These are phyloP conservation scores for Mesorhabditis sp. DNA, from an alignment of 2,888 invertebrate genomes.

Conservation along the genomic window DNA sequence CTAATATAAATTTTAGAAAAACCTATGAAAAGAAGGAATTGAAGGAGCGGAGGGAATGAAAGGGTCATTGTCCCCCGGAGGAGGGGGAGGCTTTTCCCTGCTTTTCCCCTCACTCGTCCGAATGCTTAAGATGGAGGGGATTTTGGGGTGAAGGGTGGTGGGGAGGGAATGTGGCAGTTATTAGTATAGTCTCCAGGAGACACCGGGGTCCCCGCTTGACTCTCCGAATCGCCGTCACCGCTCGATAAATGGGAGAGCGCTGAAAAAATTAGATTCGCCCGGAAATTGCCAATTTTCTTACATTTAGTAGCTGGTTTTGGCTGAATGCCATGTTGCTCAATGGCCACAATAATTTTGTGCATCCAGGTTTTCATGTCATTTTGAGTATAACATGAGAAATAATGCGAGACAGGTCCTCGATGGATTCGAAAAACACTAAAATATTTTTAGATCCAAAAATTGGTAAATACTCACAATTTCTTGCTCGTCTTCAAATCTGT, in stretches of 20 bases:
- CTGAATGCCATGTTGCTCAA: constrained; percentile 20
- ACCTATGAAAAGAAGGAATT: too few species aligned
- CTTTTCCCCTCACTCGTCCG: not conserved
- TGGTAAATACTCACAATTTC: constrained; percentile 40
- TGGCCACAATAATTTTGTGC: constrained; percentile 28
- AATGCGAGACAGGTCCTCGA: constrained; percentile 29
- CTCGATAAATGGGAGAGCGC: constrained; percentile 24
- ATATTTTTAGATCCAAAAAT: constrained; percentile 1
- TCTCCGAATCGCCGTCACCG: not conserved
- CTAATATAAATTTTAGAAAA: too few species aligned
- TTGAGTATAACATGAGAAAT: constrained; percentile 36
- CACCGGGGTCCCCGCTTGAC: not conserved
- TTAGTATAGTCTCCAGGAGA: not conserved
- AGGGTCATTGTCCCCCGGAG: constrained; percentile 9
- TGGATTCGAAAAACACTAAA: constrained; percentile 42
- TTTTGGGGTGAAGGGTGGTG: constrained; percentile 5
- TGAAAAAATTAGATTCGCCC: constrained; percentile 16
- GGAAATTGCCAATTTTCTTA: not conserved
- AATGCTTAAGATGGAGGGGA: not conserved
- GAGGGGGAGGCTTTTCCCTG: constrained; percentile 14
- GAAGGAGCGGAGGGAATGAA: too few species aligned
- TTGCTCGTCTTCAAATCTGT: constrained; percentile 50
- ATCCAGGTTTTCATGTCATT: constrained; percentile 40
- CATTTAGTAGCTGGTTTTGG: constrained; percentile 5
- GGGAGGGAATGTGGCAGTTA: not conserved